Percentiles rank a stretch among this genome's conserved stretches.
Evolutionary conservation across 2,797 vertebrate genomes (phyloP).

Genomic region (Sebastiscus tertius): DNA sequence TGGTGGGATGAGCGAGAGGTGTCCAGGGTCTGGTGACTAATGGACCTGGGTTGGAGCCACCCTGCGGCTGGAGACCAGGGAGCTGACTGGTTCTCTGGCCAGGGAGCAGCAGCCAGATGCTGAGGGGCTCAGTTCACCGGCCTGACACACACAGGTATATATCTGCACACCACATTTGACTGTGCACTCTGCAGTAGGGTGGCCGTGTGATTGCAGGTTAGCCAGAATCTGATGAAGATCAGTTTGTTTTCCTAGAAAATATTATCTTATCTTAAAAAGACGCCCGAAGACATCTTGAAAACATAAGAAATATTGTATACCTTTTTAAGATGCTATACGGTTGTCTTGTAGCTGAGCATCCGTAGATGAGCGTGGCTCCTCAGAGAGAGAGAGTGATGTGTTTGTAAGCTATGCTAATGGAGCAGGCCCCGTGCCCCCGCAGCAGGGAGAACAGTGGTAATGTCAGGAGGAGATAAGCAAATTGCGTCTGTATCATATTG

Average conservation of each 20-base stretch:
- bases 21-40: constrained; percentile 79
- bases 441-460: constrained; percentile 80
- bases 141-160: constrained; percentile 61
- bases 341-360: constrained; percentile 6
- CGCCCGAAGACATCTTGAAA: not conserved
- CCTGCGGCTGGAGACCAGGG: constrained; percentile 66
- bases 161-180: constrained; percentile 49
- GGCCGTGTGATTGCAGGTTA: constrained; percentile 16
- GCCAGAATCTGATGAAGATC: constrained; percentile 33
- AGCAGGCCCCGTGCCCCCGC: constrained; percentile 70
- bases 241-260: constrained; percentile 1
- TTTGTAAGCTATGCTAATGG: constrained; percentile 83
- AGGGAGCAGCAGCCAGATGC: constrained; percentile 76
- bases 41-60: constrained; percentile 75
- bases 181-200: constrained; percentile 27
- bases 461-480: constrained; percentile 87
- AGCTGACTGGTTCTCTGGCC: constrained; percentile 69
- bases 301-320: not conserved
- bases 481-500: constrained; percentile 84
- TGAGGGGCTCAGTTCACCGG: constrained; percentile 64
- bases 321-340: not conserved
- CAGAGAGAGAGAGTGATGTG: constrained; percentile 66
- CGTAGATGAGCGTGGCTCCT: constrained; percentile 29
- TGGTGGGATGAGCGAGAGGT: constrained; percentile 77
- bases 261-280: not conserved